phyloP scores from a whole-genome alignment of 2,113 vertebrate species.

The Ammodramus savannarum region DNA sequence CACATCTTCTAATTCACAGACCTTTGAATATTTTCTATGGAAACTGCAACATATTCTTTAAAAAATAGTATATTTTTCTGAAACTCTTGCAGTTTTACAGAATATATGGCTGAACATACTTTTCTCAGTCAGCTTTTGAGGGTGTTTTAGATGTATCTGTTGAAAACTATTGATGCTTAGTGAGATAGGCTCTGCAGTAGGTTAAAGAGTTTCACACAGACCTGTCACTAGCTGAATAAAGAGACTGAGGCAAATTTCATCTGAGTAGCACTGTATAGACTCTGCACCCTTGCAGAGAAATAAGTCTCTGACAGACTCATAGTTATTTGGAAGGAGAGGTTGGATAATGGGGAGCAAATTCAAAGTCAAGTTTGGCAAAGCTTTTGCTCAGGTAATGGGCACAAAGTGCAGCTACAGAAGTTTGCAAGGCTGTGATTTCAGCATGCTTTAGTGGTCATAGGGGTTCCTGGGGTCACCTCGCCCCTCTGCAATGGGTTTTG shows the following conservation, averaged over 20 bases:
- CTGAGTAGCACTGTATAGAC: background rate
- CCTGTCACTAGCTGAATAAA: background rate
- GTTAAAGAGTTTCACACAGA: background rate
- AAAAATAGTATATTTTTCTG: background rate
- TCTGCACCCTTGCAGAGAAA: background rate
- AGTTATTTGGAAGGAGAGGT: background rate
- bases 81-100: background rate
- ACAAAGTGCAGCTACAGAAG: background rate
- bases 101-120: background rate
- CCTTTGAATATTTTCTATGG: background rate
- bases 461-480: background rate
- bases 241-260: background rate
- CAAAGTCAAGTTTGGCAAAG: background rate
- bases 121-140: background rate
- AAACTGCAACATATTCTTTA: background rate
- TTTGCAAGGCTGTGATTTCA: background rate
- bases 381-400: background rate
- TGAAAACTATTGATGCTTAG: background rate
- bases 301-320: background rate
- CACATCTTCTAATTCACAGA: background rate
- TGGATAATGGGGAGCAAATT: background rate
- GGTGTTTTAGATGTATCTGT: background rate
- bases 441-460: background rate
- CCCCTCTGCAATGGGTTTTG: rapidly evolving
- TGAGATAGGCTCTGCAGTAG: background rate